Evolutionary conservation across 2,113 vertebrate genomes (phyloP).

Genomic region (Hemiscyllium ocellatum): DNA sequence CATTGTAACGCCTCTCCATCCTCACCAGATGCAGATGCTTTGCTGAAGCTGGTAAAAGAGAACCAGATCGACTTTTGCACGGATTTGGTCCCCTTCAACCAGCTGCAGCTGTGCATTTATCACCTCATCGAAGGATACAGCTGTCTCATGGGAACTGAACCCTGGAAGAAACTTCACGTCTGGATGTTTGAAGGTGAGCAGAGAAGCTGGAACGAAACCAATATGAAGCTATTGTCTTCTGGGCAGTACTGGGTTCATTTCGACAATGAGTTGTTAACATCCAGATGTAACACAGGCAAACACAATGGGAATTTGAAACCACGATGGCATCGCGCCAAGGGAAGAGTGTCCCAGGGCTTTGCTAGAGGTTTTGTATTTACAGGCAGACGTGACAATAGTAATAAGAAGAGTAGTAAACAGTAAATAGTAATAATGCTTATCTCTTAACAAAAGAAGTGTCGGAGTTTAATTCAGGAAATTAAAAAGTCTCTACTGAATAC

Average conservation of each 20-base stretch:
- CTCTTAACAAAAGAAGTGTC: neutral
- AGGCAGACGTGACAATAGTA: neutral
- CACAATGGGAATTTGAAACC: neutral
- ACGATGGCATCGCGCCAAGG: neutral
- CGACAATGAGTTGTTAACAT: neutral
- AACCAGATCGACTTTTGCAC: conserved; percentile 61
- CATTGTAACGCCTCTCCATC: neutral
- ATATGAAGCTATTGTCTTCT: neutral
- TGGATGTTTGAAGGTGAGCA: neutral
- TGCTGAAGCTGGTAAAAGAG: conserved; percentile 62
- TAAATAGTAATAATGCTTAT: neutral
- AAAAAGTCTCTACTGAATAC: neutral
- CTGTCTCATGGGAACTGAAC: neutral
- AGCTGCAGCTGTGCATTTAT: conserved; percentile 52
- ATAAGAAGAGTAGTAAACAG: neutral
- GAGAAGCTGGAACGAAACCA: neutral
- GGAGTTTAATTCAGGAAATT: neutral
- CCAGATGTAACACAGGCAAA: neutral
- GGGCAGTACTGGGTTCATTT: neutral
- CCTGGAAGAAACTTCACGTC: neutral
- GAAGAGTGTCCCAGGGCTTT: neutral
- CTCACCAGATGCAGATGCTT: conserved; percentile 35
- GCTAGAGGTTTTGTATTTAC: neutral
- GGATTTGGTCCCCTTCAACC: conserved; percentile 68
- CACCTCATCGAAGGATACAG: neutral